Base-by-base conservation (phyloP, 2,888 invertebrate genomes). In the Lithosia quadra region DNA sequence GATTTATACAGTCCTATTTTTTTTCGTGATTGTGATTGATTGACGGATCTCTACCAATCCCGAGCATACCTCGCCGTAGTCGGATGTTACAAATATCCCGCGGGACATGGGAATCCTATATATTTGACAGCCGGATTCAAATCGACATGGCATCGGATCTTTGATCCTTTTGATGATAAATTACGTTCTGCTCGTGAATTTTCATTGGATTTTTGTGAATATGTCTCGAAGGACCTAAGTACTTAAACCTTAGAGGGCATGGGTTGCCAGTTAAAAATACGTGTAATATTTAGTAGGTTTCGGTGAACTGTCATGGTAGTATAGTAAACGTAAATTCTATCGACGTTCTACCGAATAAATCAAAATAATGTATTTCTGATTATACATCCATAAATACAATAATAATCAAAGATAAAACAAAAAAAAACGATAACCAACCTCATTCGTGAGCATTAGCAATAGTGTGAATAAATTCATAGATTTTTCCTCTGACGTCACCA, bases 91-190 rank as follows among this genome's bases (percentile, higher is more conserved):
- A 43, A 24, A 43, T 61, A 63, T 63, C 33, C 49, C 24, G 18
- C 18, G 36, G 24, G 56, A 63, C 63, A 24, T 22, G 33, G 36
- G 36, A 36, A 63, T 63, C 43, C 15, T 62, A 11, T 15, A 49
- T 33, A 63, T 56, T 63, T 63, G 55, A 36, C 55, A 55, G 56
- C 34, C 64, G 33, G 64, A 64, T 56, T 64, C 18, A 36, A 56
- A 56, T 39, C n/a, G 64, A 57, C 36, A 53, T 33, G 8, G 15
- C 3, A n/a, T 34, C 33, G 21, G 34, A 34, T 33, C 34, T 34
- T n/a, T 33, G 43, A 43, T 24, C 43, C n/a, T 33, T 61, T 49
- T 55, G 3, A 34, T 33, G 53, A 53, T 33, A 21, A 55, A 55
- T 13, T 33, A 34, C 53, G 21, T 63, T 63, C 5, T 43, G 24